Percentiles rank a stretch among this genome's conserved stretches.
Evolutionary conservation across 2,888 invertebrate genomes (phyloP).

Genomic region (Pardosa pseudoannulata): DNA sequence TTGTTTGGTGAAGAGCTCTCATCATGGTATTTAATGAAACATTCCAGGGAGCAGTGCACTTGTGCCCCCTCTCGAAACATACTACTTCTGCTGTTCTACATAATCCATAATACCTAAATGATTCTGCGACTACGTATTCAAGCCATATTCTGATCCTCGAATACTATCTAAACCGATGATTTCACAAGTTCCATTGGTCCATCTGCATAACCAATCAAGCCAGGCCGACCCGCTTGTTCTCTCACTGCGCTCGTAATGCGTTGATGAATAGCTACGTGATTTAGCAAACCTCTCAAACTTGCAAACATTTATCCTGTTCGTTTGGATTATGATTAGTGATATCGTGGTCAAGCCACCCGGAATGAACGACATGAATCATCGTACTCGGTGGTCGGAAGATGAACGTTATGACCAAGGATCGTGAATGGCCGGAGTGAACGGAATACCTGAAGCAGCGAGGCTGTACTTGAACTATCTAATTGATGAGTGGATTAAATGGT

Average conservation of each 20-base stretch:
- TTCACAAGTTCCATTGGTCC: conserved; percentile 10
- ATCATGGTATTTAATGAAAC: too few relatives aligned
- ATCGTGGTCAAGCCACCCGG: conserved; percentile 15
- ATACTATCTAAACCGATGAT: conserved; percentile 10
- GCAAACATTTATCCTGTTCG: conserved; percentile 2
- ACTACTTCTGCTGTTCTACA: too few relatives aligned
- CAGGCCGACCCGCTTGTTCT: background rate
- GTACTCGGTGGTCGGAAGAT: background rate
- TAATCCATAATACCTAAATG: too few relatives aligned
- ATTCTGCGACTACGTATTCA: background rate
- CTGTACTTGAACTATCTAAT: background rate
- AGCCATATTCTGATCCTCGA: background rate
- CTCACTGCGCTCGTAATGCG: background rate
- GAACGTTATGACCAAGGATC: background rate
- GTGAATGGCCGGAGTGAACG: background rate
- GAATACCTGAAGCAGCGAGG: background rate
- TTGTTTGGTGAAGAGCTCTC: too few relatives aligned
- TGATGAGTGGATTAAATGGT: background rate
- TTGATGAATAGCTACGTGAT: conserved; percentile 3
- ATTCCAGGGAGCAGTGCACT: too few relatives aligned
- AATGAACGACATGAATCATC: conserved; percentile 5
- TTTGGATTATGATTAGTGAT: conserved; percentile 12
- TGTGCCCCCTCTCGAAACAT: too few relatives aligned
- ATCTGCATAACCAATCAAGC: background rate
- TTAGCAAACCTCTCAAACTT: background rate